Base-by-base conservation (phyloP, 2,113 vertebrate species). In the rat (Rattus norvegicus) region DNA sequence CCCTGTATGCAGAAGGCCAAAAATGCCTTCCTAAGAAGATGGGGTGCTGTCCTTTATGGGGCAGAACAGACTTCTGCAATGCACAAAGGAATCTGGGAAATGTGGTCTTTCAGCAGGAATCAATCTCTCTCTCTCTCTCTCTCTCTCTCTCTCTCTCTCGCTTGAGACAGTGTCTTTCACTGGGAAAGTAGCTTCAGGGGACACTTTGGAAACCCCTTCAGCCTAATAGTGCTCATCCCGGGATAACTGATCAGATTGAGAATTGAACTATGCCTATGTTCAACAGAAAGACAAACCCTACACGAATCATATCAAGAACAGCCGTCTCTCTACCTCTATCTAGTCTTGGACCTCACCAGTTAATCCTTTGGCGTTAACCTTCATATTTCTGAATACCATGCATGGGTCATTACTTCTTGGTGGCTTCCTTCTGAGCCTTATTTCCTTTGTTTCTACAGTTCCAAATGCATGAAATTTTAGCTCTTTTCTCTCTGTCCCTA, bases 391-490 rank as follows among this genome's bases (percentile, higher is more conserved):
- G 75, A 81, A 39, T 8, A 87, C 26, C 28, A 65, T 61, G 36
- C 33, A 72, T 65, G 43, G 54, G 30, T 63, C 36, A 28, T 54
- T 54, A 13, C 52, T 75, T 54, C 14, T 75, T 67, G 56, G 26
- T 43, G 83, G 87, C 79, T 89, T 88, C 70, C 61, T 65, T 85
- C 81, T 70, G 56, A 93, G 43, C 54, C 86, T 88, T n/a, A 56
- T 93, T 91, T 93, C 77, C 26, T 75, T 56, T 54, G 79, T 49
- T 30, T 88, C 83, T 9, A 75, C 39, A 81, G 67, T 43, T 43
- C n/a, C 20, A 24, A 67, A 24, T 17, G 70, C 43, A 24, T 95
- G 47, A 79, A 88, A 93, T 54, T 67, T 59, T 30, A 73, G 5
- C 30, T 43, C 54, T 52, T 88, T 73, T 90, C 24, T 88, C 33